Conservation (phyloP, 1,140 invertebrate genomes). For the Brachionus manjavacas region DNA sequence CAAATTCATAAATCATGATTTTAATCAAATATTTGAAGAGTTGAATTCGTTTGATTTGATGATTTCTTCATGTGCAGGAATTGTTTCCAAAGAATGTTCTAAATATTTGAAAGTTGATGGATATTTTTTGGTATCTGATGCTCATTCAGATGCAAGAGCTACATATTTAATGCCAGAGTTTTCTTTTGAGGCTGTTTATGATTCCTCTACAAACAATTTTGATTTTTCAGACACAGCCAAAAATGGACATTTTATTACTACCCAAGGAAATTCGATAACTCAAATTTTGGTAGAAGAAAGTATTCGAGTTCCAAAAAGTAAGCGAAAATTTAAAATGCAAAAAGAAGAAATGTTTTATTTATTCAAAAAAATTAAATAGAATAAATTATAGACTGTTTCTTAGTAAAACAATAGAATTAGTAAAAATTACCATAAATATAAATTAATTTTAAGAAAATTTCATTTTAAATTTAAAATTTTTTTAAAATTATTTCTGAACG, state of each 20-base stretch:
- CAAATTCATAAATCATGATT: background rate
- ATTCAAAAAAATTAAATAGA: background rate
- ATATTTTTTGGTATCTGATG: background rate
- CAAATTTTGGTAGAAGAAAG: background rate
- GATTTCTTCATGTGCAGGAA: background rate
- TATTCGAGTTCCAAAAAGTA: background rate
- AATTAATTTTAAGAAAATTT: too few species aligned
- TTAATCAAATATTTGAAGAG: background rate
- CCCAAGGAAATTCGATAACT: background rate
- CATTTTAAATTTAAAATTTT: too few species aligned
- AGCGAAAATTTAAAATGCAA: background rate
- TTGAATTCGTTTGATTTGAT: background rate
- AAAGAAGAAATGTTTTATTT: background rate
- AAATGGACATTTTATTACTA: background rate
- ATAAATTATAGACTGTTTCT: too few species aligned
- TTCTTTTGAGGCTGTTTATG: background rate
- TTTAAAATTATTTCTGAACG: too few species aligned
- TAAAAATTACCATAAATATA: too few species aligned
- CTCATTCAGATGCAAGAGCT: background rate
- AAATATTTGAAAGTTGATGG: background rate
- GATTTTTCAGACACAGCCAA: background rate
- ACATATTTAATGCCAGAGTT: background rate
- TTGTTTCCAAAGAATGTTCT: background rate
- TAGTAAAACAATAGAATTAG: too few species aligned
- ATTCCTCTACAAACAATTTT: background rate